Base-by-base conservation (phyloP, 2,888 invertebrate genomes). In the Oscheius myriophilus region DNA sequence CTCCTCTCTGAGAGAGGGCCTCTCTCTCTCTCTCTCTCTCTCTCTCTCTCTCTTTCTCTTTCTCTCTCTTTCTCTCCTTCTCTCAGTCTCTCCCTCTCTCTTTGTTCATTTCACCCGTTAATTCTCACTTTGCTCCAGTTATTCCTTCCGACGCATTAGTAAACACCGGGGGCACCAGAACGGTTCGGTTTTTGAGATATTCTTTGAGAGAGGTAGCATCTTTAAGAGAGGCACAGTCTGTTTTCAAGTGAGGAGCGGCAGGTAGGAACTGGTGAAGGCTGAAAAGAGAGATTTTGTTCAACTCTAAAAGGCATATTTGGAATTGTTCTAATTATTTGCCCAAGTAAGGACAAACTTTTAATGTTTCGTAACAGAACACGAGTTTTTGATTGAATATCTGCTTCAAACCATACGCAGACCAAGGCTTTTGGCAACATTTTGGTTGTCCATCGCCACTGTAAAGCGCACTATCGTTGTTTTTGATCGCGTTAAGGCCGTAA, bases 251-350 rank as follows among this genome's bases (percentile, higher is more conserved):
- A 0, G 73, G 73, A 1, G 72, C 66, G 23, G 70, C 41, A 16
- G 73, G 68, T 9, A 70, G 46, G 45, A 76, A 76, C 6, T 71
- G 70, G 63, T 76, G 76, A 14, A 74, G 70, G 49, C 76, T 76
- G 61, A 33, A 72, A 69, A 45, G 7, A 1, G 23, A 4, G 4
- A 66, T 21, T 16, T 45, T 0, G 45, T 25, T 25, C 21, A 42
- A 18, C 2, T 3, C n/a, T 58, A 18, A 2, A 16, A 14, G 14
- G 21, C n/a, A n/a, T 53, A 14, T 53, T 21, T n/a, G 53, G 0
- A 7, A n/a, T n/a, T n/a, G n/a, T n/a, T n/a, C n/a, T n/a, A n/a
- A n/a, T n/a, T n/a, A n/a, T n/a, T n/a, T n/a, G n/a, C n/a, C n/a
- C n/a, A n/a, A n/a, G n/a, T n/a, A n/a, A n/a, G n/a, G n/a, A n/a